Base-by-base conservation (phyloP, 1,140 invertebrate species). In the Drosophila orena region DNA sequence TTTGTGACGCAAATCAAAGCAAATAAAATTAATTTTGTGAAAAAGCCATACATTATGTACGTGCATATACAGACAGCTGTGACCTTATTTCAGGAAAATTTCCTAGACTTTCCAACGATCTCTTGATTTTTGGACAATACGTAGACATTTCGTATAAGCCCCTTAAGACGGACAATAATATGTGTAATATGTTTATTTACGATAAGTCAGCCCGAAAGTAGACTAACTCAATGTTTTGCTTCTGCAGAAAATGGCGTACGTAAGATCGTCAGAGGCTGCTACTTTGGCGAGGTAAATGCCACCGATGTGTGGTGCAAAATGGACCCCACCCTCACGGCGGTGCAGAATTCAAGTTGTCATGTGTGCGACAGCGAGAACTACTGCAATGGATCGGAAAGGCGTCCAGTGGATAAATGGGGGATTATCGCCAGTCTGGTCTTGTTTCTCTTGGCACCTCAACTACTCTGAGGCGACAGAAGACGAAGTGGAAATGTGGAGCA, bases 281-380 rank as follows among this genome's bases (percentile, higher is more conserved):
- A 85, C 34, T 91, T 91, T 34, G 90, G 90, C 24, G 90, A 91
- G 44, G 65, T 89, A 44, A 91, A 91, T 61, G 83, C 78, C 35
- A 91, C 90, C 11, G 71, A 74, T 14, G 59, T 78, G 22, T 71
- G 90, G 59, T 91, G 90, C 53, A 73, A 59, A 34, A 62, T 90
- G 80, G 90, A 91, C 56, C 90, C 90, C 8, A 77, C 80, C 3
- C 44, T 91, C 65, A 70, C 49, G 10, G 42, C 71, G 8, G 75
- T 90, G 10, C 59, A 89, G 24, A 78, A 90, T 46, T 58, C 81
- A 40, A 81, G 56, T 35, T 91, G 90, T 65, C 65, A 89, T 52
- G 90, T 91, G 10, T 91, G 90, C 62, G 56, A 91, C 46, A 70
- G 79, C 35, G 86, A 91, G 24, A 79, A 78, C 50, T 91, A 53